A percentile compares a stretch with the other conserved stretches of the same genome.
phyloP scores from a whole-genome alignment of 64 coral and sea anemone genomes.

The Porites australiensis region DNA sequence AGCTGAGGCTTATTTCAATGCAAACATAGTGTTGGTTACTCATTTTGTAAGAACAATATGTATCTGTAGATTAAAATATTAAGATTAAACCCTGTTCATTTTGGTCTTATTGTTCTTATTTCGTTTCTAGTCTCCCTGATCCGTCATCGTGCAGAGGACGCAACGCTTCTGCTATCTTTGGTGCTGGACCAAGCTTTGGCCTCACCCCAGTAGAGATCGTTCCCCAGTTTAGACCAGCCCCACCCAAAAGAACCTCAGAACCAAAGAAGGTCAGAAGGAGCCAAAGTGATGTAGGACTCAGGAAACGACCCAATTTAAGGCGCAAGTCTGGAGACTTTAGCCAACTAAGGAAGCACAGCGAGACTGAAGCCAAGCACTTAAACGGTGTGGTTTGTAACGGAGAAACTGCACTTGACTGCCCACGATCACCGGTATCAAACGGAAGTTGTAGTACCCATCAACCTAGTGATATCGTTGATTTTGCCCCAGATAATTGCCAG shows the following conservation, averaged over 20 bases:
- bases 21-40: no score
- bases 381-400: slow-evolving; percentile 41
- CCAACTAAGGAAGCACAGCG: slow-evolving; percentile 28
- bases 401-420: not conserved
- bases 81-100: no score
- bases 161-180: slow-evolving; percentile 79
- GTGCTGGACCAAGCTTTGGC: slow-evolving; percentile 59
- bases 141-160: not conserved
- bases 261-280: slow-evolving; percentile 49
- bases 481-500: not conserved
- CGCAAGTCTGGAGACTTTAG: slow-evolving; percentile 64
- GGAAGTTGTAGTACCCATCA: not conserved
- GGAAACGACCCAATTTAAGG: slow-evolving; percentile 43
- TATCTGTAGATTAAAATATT: not conserved
- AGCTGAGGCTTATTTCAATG: no score
- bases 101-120: slow-evolving; percentile 7
- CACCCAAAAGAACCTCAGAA: slow-evolving; percentile 20
- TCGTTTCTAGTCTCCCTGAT: slow-evolving; percentile 53
- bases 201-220: slow-evolving; percentile 40
- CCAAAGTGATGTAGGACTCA: slow-evolving; percentile 66
- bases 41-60: no score
- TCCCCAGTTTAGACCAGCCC: slow-evolving; percentile 28
- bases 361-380: slow-evolving; percentile 7
- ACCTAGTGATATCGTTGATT: not conserved
- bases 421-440: not conserved